Evolutionary conservation across 2,797 vertebrate genomes (phyloP), one percentile per base, ranked within the genome.

Genomic region (Liparis tanakae): DNA sequence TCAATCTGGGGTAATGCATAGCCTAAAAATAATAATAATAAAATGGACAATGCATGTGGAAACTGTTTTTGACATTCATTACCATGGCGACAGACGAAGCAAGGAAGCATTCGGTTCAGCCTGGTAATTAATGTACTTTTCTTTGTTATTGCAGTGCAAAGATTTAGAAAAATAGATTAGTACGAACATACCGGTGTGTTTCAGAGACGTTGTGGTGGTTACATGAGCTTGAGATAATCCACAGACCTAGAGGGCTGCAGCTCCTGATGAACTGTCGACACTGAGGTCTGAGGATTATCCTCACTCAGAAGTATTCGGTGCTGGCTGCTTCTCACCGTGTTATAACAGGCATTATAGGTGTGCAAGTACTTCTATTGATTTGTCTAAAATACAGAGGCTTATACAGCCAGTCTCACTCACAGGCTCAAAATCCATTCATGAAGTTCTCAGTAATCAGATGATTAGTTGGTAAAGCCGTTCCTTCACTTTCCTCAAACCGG

Each of bases 151-250:
- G 46, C 34, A 0, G 25, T 15, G 43, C 53, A 48, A 37, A 64
- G 33, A 51, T 17, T 25, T 48, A 2, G 57, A 41, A 50, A 51
- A 39, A 9, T 33, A 9, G 2, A 22, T 57, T 12, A 43, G 13
- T 20, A 34, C 25, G 13, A 33, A 25, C 5, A 6, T 18, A 43
- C 13, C 13, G 17, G 7, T 50, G 61, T 54, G 30, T 44, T 71
- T 50, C 33, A 36, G 34, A 50, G 22, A 50, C 33, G n/a, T 66
- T 12, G 64, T 30, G 56, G 53, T 18, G 30, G 59, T 54, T 53
- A 59, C 65, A 68, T 8, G 14, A 37, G 22, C n/a, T 30, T 30
- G 59, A 46, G 54, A 74, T 70, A 64, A 72, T 63, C 53, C 58
- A 55, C 48, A 68, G 33, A 57, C 14, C 36, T 50, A 63, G 58